Percentiles rank a stretch among this genome's conserved stretches.
These are phyloP conservation scores for Platerodrilus igneus DNA, from an alignment of 2,888 invertebrate species.

Conservation along the genomic window DNA sequence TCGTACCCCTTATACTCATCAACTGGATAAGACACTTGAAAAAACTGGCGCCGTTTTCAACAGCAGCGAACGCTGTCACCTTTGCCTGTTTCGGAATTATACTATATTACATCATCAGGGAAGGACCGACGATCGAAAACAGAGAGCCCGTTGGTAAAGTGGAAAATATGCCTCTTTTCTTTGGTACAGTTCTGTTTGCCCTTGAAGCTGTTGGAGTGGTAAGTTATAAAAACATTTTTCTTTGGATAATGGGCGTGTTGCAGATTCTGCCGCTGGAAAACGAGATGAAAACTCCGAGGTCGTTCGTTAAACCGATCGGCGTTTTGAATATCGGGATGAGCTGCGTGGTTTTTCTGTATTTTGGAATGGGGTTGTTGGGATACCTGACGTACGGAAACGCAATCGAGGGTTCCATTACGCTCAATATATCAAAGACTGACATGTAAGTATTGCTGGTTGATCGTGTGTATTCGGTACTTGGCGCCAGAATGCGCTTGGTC, in stretches of 20 bases:
- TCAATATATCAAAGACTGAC: constrained; percentile 70
- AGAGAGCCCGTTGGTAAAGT: constrained; percentile 51
- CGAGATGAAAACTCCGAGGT: constrained; percentile 83
- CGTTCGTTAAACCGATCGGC: constrained; percentile 75
- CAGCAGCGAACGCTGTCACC: constrained; percentile 75
- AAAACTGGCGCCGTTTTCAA: constrained; percentile 76
- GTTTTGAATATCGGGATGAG: constrained; percentile 83
- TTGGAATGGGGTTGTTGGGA: constrained; percentile 86
- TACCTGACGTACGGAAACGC: constrained; percentile 76
- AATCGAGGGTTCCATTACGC: constrained; percentile 76
- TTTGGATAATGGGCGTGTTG: too few species aligned
- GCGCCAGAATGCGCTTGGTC: too few species aligned
- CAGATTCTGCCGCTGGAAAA: constrained; percentile 91
- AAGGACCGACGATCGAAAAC: constrained; percentile 53
- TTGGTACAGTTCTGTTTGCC: constrained; percentile 88
- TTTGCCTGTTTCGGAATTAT: constrained; percentile 71
- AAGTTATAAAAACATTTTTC: constrained; percentile 40
- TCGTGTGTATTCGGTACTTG: too few species aligned
- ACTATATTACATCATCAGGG: constrained; percentile 64
- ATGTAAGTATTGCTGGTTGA: constrained; percentile 50
- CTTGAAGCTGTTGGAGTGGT: constrained; percentile 79
- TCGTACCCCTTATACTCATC: constrained; percentile 66
- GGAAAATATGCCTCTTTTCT: constrained; percentile 68
- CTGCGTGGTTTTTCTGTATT: constrained; percentile 76
- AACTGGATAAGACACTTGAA: constrained; percentile 73